Base-by-base conservation (phyloP, 1,140 invertebrate species). In the Micrasema longulum region DNA sequence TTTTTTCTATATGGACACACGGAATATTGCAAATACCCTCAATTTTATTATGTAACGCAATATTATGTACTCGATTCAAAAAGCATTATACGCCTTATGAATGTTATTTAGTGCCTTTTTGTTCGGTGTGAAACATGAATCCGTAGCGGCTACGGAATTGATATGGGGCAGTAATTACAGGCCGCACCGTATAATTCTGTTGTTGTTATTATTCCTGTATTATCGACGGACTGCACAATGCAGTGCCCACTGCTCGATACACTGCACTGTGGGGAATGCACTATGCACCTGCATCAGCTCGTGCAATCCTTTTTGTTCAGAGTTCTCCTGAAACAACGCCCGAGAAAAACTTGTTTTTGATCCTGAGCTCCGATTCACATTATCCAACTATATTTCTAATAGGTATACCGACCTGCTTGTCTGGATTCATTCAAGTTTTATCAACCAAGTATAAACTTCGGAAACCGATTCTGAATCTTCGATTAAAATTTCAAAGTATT, bases 281-380 rank as follows among this genome's bases (percentile, higher is more conserved):
- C 60, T 4, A 12, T 47, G 60, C 43, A 64, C 60, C 60, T 64
- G 60, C 60, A 31, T 23, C 38, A 31, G 14, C 55, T 60, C 35
- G 55, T 38, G 60, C 60, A 47, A 26, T 47, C 41, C 60, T 64
- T 64, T 64, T 64, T 64, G 41, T 64, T 64, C 43, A 1, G 43
- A 64, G 14, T 64, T 45, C 38, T 43, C 22, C 23, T 23, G 12
- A 47, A 64, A 23, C 60, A 47, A 20, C 36, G 45, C 12, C 57
- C 11, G 36, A 45, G 35, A 47, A 31, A 47, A 64, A 64, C 55
- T 60, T 60, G 55, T 41, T 60, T 60, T 18, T 12, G 55, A 60
- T 60, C 55, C 38, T 35, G 36, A 43, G 36, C 36, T 38, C 14
- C 20, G 36, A 60, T 60, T 31, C 35, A 60, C 55, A 43, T 22